A percentile compares a stretch with the other conserved stretches of the same genome.
Conservation (phyloP, 2,797 vertebrate genomes). For the Tapera naevia region DNA sequence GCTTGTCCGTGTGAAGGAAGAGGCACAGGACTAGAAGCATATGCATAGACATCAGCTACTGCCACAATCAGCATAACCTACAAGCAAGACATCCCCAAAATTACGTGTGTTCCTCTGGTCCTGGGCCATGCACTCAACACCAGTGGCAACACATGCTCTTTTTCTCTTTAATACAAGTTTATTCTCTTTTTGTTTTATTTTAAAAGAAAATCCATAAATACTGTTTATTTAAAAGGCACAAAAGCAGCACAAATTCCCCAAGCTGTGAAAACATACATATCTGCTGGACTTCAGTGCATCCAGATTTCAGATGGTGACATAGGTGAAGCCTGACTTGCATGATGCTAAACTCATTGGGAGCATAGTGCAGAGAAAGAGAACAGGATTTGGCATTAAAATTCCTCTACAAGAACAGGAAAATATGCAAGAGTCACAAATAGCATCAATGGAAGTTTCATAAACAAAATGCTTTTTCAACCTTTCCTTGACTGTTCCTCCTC, state of each 20-base stretch:
- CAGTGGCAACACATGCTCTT: neutral
- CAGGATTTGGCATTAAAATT: neutral
- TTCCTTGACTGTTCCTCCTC: neutral
- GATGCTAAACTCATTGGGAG: neutral
- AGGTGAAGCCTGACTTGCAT: neutral
- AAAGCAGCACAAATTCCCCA: neutral
- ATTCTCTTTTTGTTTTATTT: neutral
- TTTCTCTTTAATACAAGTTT: neutral
- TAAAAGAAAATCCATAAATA: neutral
- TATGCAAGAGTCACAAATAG: neutral
- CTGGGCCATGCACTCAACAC: neutral
- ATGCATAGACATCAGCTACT: rapidly evolving
- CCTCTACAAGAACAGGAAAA: neutral
- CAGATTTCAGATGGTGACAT: neutral
- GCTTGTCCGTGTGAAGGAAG: neutral
- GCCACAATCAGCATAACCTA: neutral
- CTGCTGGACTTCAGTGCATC: neutral
- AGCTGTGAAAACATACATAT: neutral
- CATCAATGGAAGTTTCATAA: neutral
- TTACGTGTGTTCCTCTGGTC: neutral
- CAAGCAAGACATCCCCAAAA: neutral
- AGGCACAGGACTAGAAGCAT: neutral
- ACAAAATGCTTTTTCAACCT: neutral
- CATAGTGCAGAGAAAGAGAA: neutral
- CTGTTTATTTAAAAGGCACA: neutral